A percentile compares a stretch with the other conserved stretches of the same genome.
These are phyloP conservation scores for Oscheius sp. DNA, from an alignment of 2,888 invertebrate species.

Conservation along the genomic window DNA sequence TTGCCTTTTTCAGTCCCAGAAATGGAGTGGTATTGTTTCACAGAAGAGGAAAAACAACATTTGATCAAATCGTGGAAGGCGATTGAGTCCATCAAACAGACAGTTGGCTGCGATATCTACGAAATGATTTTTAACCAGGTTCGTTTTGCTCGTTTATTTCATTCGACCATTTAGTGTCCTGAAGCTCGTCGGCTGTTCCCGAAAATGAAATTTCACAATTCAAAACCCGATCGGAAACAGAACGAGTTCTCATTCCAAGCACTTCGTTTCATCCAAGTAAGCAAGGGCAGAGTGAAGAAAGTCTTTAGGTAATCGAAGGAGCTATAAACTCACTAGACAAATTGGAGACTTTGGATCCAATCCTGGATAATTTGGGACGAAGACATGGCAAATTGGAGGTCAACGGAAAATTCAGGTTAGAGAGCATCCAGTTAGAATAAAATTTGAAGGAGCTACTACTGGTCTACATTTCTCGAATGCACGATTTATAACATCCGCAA, in stretches of 20 bases:
- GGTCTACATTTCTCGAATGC: conserved; percentile 63
- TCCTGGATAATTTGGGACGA: conserved; percentile 63
- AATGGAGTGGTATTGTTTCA: conserved; percentile 49
- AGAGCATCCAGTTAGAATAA: background rate
- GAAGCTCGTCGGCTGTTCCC: conserved; percentile 58
- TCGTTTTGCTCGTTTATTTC: too few species aligned
- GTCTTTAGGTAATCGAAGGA: conserved; percentile 59
- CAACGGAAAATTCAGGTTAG: conserved; percentile 48
- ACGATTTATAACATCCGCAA: conserved; percentile 57
- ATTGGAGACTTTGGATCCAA: conserved; percentile 51
- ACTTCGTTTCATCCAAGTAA: conserved; percentile 62
- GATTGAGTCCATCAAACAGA: conserved; percentile 47
- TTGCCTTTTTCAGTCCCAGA: conserved; percentile 19
- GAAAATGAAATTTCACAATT: conserved; percentile 55
- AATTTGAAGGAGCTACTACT: conserved; percentile 58
- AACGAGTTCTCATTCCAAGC: conserved; percentile 65
- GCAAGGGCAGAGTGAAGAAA: background rate
- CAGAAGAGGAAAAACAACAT: conserved; percentile 51
- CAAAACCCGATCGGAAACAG: conserved; percentile 54
- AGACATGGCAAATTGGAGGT: conserved; percentile 65
- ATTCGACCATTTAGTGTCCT: conserved; percentile 51
- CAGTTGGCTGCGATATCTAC: conserved; percentile 57
- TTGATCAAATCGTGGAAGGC: conserved; percentile 49
- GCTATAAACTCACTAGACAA: conserved; percentile 55
- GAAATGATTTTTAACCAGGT: conserved; percentile 68